Evolutionary conservation across 2,113 vertebrate species (phyloP).

Genomic region (Osmerus mordax): DNA sequence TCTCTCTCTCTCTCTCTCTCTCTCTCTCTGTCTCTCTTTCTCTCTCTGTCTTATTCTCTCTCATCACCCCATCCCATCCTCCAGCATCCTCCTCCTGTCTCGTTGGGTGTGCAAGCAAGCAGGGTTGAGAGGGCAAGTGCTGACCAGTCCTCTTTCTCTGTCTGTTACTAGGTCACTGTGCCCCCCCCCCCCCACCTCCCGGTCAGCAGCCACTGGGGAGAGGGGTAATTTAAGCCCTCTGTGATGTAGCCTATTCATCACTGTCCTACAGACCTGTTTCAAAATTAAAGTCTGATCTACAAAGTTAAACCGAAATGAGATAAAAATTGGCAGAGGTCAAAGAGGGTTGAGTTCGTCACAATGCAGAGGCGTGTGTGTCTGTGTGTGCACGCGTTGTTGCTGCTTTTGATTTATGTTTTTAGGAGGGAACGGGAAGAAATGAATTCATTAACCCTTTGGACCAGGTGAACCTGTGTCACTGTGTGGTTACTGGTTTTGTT

Average conservation of each 20-base stretch:
- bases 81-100: slow-evolving; percentile 30
- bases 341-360: slow-evolving; percentile 80
- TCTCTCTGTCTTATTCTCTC: slow-evolving; percentile 17
- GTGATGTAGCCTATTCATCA: slow-evolving; percentile 99
- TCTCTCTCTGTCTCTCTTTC: slow-evolving; percentile 10
- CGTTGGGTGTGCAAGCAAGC: slow-evolving; percentile 62
- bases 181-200: slow-evolving; percentile 53
- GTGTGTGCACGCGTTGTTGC: slow-evolving; percentile 52
- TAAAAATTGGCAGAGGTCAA: slow-evolving; percentile 96
- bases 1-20: slow-evolving; percentile 29
- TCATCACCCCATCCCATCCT: not conserved
- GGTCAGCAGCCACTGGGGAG: slow-evolving; percentile 83
- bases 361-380: slow-evolving; percentile 63
- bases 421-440: slow-evolving; percentile 57
- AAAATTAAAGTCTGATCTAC: slow-evolving; percentile 99
- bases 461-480: slow-evolving; percentile 25
- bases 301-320: slow-evolving; percentile 98
- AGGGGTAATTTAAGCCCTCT: slow-evolving; percentile 91
- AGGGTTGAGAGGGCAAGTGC: slow-evolving; percentile 82
- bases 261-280: slow-evolving; percentile 87
- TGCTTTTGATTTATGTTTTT: slow-evolving; percentile 81
- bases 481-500: not conserved
- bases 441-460: slow-evolving; percentile 39
- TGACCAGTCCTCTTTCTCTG: slow-evolving; percentile 83
- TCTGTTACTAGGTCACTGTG: slow-evolving; percentile 76